Percentiles rank a stretch among this genome's conserved stretches.
Conservation (phyloP, 2,888 invertebrate species). For the Protodeltote pygarga region DNA sequence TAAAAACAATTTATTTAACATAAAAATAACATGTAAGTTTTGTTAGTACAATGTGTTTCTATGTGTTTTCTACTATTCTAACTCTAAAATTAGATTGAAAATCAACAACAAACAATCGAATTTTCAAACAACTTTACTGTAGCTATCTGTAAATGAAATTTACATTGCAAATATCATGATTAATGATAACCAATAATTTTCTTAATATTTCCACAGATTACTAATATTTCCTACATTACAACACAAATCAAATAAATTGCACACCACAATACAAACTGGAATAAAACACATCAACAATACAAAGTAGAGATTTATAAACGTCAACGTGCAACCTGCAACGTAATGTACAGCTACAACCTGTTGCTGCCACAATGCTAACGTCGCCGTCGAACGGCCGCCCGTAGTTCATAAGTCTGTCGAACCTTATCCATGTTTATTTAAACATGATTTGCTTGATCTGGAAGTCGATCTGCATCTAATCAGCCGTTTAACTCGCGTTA, state of each 20-base stretch:
- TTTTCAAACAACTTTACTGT: too few relatives aligned
- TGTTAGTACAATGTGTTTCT: too few relatives aligned
- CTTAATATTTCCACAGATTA: conserved; percentile 8
- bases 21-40: too few relatives aligned
- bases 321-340: conserved; percentile 32
- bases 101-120: background rate
- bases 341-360: conserved; percentile 29
- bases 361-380: conserved; percentile 20
- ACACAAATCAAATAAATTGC: conserved; percentile 22
- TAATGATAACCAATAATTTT: conserved; percentile 7
- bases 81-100: conserved; percentile 4
- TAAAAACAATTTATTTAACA: too few relatives aligned
- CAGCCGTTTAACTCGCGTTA: conserved; percentile 49
- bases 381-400: conserved; percentile 11
- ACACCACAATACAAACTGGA: conserved; percentile 27
- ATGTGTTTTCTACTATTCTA: too few relatives aligned
- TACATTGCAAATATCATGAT: too few relatives aligned
- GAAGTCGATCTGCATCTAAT: conserved; percentile 57
- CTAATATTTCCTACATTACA: conserved; percentile 20
- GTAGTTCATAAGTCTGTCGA: conserved; percentile 49
- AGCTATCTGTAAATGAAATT: too few relatives aligned
- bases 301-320: conserved; percentile 42
- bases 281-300: conserved; percentile 49
- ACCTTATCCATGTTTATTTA: conserved; percentile 53
- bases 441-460: conserved; percentile 61